Evolutionary conservation across 2,113 vertebrate species (phyloP), one percentile per base, ranked within the genome.

Genomic region (Arothron firmamentum): DNA sequence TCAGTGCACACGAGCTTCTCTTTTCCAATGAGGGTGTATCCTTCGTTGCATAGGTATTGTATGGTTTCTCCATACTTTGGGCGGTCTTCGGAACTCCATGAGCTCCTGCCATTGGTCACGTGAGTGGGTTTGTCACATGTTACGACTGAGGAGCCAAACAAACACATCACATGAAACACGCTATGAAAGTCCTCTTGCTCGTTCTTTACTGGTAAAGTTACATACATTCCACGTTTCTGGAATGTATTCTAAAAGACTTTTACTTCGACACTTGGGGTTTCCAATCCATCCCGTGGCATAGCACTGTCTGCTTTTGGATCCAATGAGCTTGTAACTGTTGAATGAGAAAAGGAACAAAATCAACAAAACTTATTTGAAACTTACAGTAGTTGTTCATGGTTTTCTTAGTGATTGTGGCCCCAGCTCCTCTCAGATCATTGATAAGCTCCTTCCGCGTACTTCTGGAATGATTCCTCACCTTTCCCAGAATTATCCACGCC

Each of bases 281-380:
- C 84, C 82, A 7, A 0, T 16, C 90, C 90, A 91, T 3, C 89
- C 89, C 0, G 0, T 0, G 1, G 21, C 0, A 1, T 5, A 74
- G 82, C 90, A 91, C 1, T 62, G 15, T 18, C 18, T 84, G 59
- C 2, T 64, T 45, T 56, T 62, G 0, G 23, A 0, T 5, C 90
- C 90, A 0, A 1, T n/a, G 7, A 89, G 1, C 4, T 6, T 0
- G 66, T 79, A 90, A 12, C 88, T 90, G 63, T 56, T 31, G 38
- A 56, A 59, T 5, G 6, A 78, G 20, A 64, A 3, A n/a, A 18
- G 10, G 8, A 49, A 20, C 31, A 16, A 18, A 7, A 64, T 3
- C 51, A 28, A 17, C 15, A 52, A 25, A 6, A 12, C 34, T 38
- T 28, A 28, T 3, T 28, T 28, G 21, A 28, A 28, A 28, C 25